Conservation (phyloP, 2,888 invertebrate genomes). For the Dryadula phaetusa region DNA sequence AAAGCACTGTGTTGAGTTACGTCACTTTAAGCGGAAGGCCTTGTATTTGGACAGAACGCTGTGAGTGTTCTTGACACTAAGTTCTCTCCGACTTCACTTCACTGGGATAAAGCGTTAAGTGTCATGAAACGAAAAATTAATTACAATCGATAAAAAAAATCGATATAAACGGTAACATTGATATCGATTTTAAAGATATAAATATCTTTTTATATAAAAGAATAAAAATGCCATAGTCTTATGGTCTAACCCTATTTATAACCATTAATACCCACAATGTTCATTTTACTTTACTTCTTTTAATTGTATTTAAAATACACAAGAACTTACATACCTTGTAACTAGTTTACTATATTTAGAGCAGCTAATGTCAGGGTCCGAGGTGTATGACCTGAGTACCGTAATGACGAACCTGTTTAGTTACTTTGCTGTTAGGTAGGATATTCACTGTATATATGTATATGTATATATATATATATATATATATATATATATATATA, state of each 20-base stretch:
- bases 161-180: too few relatives aligned
- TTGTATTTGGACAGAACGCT: too few relatives aligned
- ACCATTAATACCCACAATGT: not conserved
- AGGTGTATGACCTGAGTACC: constrained; percentile 69
- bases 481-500: too few relatives aligned
- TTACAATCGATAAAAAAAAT: too few relatives aligned
- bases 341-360: constrained; percentile 37
- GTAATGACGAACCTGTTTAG: constrained; percentile 67
- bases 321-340: not conserved
- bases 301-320: not conserved
- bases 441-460: constrained; percentile 14
- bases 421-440: constrained; percentile 29
- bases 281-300: not conserved
- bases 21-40: too few relatives aligned
- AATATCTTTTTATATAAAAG: too few relatives aligned
- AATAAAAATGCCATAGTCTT: not conserved
- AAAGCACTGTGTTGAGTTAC: too few relatives aligned
- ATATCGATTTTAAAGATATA: too few relatives aligned
- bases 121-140: too few relatives aligned
- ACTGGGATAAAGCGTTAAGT: too few relatives aligned
- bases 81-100: too few relatives aligned
- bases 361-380: constrained; percentile 53
- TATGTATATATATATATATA: not conserved
- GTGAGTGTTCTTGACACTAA: too few relatives aligned
- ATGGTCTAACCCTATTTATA: not conserved